A percentile compares a stretch with the other conserved stretches of the same genome.
These are phyloP conservation scores for Brachyhypopomus occidentalis DNA, from an alignment of 2,113 vertebrate genomes.

Conservation along the genomic window DNA sequence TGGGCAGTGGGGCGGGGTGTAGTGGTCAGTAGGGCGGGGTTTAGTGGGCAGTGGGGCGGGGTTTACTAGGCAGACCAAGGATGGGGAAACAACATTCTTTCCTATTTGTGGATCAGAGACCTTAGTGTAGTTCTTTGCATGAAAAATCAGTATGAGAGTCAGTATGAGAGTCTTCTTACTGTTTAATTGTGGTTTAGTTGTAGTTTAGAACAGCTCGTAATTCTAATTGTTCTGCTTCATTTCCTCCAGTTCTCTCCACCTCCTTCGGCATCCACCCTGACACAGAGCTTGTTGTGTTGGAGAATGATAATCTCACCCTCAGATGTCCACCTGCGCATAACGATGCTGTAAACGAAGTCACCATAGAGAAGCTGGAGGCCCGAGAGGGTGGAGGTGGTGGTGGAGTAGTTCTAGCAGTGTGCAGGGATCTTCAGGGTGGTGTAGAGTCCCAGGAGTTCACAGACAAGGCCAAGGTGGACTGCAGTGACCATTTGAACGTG, in stretches of 20 bases:
- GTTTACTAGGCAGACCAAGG: no score
- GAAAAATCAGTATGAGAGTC: no score
- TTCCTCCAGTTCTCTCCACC: not conserved
- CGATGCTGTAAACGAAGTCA: conserved; percentile 56
- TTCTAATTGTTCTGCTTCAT: not conserved
- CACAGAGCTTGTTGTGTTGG: conserved; percentile 47
- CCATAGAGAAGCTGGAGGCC: conserved; percentile 74
- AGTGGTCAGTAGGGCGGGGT: no score
- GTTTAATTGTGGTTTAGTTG: no score
- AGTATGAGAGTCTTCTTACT: no score
- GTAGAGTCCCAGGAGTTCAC: conserved; percentile 68
- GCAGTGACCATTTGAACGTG: conserved; percentile 57
- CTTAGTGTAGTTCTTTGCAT: no score
- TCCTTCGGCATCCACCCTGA: conserved; percentile 9
- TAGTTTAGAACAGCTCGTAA: no score
- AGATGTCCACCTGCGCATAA: conserved; percentile 60
- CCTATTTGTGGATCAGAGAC: not conserved
- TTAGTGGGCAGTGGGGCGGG: no score
- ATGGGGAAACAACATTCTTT: not conserved
- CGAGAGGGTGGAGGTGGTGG: conserved; percentile 53
- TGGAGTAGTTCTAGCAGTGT: conserved; percentile 66
- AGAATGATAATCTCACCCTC: conserved; percentile 69
- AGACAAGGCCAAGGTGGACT: conserved; percentile 58
- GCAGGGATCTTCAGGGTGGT: conserved; percentile 58
- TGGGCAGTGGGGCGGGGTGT: no score